Percentiles rank a stretch among this genome's conserved stretches.
phyloP scores from a whole-genome alignment of 1,140 invertebrate genomes.

The Ceratosolen solmsi region DNA sequence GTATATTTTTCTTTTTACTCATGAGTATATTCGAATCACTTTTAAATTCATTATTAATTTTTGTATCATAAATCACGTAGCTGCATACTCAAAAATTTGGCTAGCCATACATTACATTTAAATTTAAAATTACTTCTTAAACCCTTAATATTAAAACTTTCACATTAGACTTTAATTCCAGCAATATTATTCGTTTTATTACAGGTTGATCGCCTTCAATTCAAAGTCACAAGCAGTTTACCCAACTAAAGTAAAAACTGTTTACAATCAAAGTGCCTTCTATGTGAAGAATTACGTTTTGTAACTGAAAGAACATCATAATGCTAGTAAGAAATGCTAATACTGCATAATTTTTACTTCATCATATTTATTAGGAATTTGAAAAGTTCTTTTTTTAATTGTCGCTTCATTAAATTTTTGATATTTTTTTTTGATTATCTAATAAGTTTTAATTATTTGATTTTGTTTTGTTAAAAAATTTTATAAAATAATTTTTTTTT shows the following conservation, averaged over 20 bases:
- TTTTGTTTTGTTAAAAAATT: no score
- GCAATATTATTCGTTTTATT: constrained; percentile 14
- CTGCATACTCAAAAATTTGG: no score
- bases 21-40: no score
- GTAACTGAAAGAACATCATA: constrained; percentile 9
- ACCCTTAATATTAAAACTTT: not conserved
- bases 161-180: constrained; percentile 11
- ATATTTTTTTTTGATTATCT: no score
- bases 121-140: no score
- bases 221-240: constrained; percentile 11
- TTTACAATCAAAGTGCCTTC: constrained; percentile 10
- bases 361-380: not conserved
- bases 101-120: no score
- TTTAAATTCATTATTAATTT: no score
- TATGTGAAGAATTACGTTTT: not conserved
- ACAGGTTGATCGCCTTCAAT: not conserved
- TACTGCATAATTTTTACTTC: not conserved
- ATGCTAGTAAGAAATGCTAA: constrained; percentile 13
- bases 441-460: no score
- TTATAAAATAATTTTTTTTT: no score
- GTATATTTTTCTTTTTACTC: no score
- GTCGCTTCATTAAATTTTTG: no score
- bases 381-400: not conserved
- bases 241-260: constrained; percentile 15
- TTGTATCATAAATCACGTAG: no score